Evolutionary conservation across 2,888 invertebrate genomes (phyloP), one percentile per base, ranked within the genome.

Genomic region (Elgonia sp.): DNA sequence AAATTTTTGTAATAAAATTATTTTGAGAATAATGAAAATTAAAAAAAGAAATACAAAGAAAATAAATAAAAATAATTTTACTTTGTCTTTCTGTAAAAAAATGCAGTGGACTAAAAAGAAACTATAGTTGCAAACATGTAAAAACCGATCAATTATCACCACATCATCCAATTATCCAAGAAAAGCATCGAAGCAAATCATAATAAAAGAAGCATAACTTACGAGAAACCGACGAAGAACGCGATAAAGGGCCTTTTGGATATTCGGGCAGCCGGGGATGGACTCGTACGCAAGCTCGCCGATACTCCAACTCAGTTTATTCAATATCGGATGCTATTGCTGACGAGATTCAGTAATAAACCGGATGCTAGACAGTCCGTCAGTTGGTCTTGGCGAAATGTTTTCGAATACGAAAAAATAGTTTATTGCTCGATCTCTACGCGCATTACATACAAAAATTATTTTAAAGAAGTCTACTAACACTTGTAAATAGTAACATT

Each of bases 141-240:
- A 77, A 65, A 72, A 80, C 21, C 21, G 67, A 53, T 53, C 75
- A 21, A 69, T 85, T 57, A 77, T 92, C 93, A 93, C 93, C 92
- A 92, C 20, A 76, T 77, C 86, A 86, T 86, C 82, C 81, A 83
- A 62, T 50, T 91, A 93, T 93, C 92, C 93, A 93, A 92, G 92
- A 93, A 91, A 93, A 94, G 93, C 94, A 92, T 93, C 93, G 94
- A 94, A 94, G 94, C 94, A 94, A 94, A 94, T 94, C 93, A 94
- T 94, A 94, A 94, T 94, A 94, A 94, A 94, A 94, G 93, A 94
- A 94, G 94, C 94, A 94, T 93, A 94, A 94, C 94, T 94, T 94
- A 94, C 94, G 94, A 94, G 94, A 94, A 92, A 93, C 93, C 92
- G 93, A 93, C 93, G 94, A 91, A 89, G 93, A 92, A 94, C 94